Base-by-base conservation (phyloP, 2,113 vertebrate species). In the Ptyas mucosa region DNA sequence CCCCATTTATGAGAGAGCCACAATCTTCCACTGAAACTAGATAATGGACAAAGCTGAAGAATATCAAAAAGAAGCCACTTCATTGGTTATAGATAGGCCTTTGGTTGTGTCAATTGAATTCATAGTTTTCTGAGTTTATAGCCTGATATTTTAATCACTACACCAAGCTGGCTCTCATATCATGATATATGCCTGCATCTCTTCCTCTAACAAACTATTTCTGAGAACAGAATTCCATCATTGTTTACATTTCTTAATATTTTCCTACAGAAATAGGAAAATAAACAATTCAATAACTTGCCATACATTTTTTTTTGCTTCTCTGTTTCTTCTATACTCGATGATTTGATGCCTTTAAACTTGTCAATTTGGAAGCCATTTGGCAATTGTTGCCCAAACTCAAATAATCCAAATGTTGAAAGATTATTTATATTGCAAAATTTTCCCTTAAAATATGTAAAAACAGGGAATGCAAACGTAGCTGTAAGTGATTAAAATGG, bases 401-500 rank as follows among this genome's bases (percentile, higher is more conserved):
- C 89, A 96, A 96, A 97, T 96, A 93, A 95, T 96, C 94, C 96
- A 96, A 95, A 96, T 96, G 96, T 97, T 97, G 95, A 97, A 96
- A 93, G 21, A 94, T 95, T 97, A 95, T 97, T 96, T 97, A 96
- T 96, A 96, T 95, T 97, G 96, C 93, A 97, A 96, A 98, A 96
- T 90, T 96, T 43, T 43, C 97, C 95, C 94, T 69, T 91, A 97
- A 97, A 97, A 96, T 95, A 95, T 85, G 85, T 95, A 93, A 53
- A 93, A 95, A 94, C 96, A 94, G 87, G 96, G 96, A 97, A 96
- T 96, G 96, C 97, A 97, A 97, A 97, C 90, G 92, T 93, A 97
- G 96, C 97, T 98, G 97, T 95, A 97, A 97, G 96, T 95, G 96
- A 98, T 98, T 97, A 97, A 95, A 96, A 21, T 58, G 26, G 93